phyloP scores from a whole-genome alignment of 92 coral and sea anemone species.

The Scolanthus callimorphus region DNA sequence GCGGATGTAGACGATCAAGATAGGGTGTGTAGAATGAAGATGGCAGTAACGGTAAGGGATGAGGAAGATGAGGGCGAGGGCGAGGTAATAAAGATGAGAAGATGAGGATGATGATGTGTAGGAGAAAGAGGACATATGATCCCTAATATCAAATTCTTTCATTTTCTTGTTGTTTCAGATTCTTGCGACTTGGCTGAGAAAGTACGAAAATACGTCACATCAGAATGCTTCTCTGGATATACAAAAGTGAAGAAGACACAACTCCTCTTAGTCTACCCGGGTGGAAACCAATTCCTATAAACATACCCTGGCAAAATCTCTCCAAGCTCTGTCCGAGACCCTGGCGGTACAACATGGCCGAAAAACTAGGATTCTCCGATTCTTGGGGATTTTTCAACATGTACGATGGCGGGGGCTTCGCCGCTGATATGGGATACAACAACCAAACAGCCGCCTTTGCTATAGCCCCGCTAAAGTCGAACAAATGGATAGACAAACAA shows the following conservation, averaged over 20 bases:
- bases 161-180: no score
- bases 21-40: no score
- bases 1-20: no score
- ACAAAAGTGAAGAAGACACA: conserved; percentile 63
- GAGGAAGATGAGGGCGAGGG: no score
- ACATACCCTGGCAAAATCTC: conserved; percentile 34
- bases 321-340: conserved; percentile 72
- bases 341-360: conserved; percentile 62
- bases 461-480: conserved; percentile 28
- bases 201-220: no score
- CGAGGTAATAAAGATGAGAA: no score
- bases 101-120: no score
- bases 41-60: no score
- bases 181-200: no score
- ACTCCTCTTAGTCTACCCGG: conserved; percentile 52
- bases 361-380: conserved; percentile 24
- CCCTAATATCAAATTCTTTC: no score
- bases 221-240: no score
- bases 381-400: conserved; percentile 63
- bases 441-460: conserved; percentile 10
- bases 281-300: conserved; percentile 42
- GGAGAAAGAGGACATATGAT: no score
- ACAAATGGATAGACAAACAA: conserved; percentile 70
- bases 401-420: conserved; percentile 80
- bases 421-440: conserved; percentile 73